These are phyloP conservation scores for Perizoma flavofasciatum DNA, from an alignment of 2,888 invertebrate species.

Conservation along the genomic window DNA sequence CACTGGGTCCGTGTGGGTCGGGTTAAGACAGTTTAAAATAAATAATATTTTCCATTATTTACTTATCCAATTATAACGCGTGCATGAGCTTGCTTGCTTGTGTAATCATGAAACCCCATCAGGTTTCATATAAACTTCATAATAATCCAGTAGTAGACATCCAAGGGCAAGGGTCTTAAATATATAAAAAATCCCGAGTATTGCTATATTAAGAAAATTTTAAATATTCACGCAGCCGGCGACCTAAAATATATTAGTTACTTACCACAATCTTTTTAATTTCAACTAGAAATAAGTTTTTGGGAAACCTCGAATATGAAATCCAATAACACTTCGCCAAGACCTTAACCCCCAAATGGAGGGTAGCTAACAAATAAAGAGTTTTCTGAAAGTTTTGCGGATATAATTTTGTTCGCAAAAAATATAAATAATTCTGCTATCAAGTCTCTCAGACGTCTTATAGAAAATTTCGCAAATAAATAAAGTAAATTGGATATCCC, in stretches of 20 bases:
- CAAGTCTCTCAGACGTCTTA: slow-evolving; percentile 8
- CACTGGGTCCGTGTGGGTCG: no score
- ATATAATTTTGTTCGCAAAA: slow-evolving; percentile 8
- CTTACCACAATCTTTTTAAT: background rate
- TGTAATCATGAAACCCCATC: no score
- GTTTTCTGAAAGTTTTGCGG: background rate
- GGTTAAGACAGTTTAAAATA: no score
- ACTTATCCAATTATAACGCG: no score
- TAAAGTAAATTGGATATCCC: slow-evolving; percentile 20
- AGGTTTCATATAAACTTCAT: no score
- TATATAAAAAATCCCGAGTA: no score
- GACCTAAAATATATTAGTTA: background rate
- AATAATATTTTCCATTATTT: no score
- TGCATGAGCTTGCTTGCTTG: no score
- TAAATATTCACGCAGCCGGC: no score
- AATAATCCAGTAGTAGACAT: no score
- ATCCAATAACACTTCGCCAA: background rate
- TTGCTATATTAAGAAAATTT: no score
- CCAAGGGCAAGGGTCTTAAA: no score
- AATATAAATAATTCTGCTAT: slow-evolving; percentile 9
- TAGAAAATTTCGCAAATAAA: slow-evolving; percentile 14
- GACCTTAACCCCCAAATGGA: background rate
- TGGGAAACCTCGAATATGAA: background rate
- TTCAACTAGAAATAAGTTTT: background rate
- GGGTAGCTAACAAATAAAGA: background rate